Conservation (phyloP, 2,888 invertebrate genomes). For the Plemyria rubiginata region DNA sequence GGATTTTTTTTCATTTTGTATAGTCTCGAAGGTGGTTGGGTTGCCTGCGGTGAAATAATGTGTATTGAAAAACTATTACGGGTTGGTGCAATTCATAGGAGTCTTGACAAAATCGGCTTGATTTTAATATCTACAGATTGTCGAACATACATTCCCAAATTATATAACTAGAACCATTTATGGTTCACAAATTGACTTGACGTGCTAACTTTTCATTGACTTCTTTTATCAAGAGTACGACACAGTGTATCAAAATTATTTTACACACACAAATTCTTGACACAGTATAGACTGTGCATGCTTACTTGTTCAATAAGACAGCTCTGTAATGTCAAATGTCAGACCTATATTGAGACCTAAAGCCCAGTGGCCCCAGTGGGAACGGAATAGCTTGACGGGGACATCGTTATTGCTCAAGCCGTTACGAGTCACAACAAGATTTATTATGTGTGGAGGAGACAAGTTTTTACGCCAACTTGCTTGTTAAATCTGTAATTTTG, state of each 20-base stretch:
- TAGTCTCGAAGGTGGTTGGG: conserved; percentile 47
- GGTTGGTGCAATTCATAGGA: conserved; percentile 20
- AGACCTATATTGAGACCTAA: conserved; percentile 30
- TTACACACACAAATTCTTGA: too few relatives aligned
- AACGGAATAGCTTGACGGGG: conserved; percentile 31
- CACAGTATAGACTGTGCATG: too few relatives aligned
- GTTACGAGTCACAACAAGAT: conserved; percentile 45
- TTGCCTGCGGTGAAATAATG: conserved; percentile 29
- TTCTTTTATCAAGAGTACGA: neutral
- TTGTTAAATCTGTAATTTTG: conserved; percentile 59
- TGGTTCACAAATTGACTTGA: neutral
- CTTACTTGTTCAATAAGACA: neutral
- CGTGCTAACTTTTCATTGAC: neutral
- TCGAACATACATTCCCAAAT: neutral
- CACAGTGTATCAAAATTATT: too few relatives aligned
- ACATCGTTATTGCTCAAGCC: conserved; percentile 44
- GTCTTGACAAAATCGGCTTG: neutral
- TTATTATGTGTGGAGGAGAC: conserved; percentile 56
- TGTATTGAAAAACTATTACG: conserved; percentile 34
- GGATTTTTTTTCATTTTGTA: conserved; percentile 57
- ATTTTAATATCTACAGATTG: neutral
- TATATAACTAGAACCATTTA: neutral
- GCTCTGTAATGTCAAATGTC: conserved; percentile 24
- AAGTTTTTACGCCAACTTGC: conserved; percentile 47
- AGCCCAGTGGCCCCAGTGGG: conserved; percentile 26